Evolutionary conservation across 2,113 vertebrate species (phyloP), one percentile per base, ranked within the genome.

Genomic region (Apodemus speciosus): DNA sequence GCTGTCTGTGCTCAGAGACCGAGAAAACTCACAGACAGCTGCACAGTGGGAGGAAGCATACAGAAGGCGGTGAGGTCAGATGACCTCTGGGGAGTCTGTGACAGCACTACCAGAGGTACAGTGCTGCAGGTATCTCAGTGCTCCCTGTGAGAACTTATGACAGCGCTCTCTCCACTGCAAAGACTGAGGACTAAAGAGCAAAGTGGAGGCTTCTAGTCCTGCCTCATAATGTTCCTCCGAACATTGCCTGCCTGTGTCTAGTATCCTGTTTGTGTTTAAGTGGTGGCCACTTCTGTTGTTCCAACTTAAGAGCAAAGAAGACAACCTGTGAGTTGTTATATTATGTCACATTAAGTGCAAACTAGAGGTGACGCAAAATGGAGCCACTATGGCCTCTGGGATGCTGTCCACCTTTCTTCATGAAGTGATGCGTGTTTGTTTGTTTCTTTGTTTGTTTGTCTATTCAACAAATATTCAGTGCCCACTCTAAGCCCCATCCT

Each of bases 361-460:
- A 2, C 15, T 14, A 4, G 30, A n/a, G 2, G 13, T n/a, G n/a
- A 18, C 1, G 1, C 3, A 1, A 25, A 76, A 30, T 68, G 9
- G 62, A 86, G 40, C 6, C 10, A 53, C 23, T 71, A 53, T 38
- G 43, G 56, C 35, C 21, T 73, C 35, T 3, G 6, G 20, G 21
- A 73, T 2, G 11, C 3, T 51, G 10, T 25, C 32, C 30, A 13
- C 43, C n/a, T 64, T 73, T 49, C 71, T 66, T 6, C 11, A 23
- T 71, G 13, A 2, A 21, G 7, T 25, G 0, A 3, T 46, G 38
- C 27, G 5, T 64, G 27, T 30, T 11, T 11, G 16, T 58, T 56
- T 58, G 15, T 21, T 53, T n/a, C n/a, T n/a, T n/a, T n/a, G n/a
- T n/a, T n/a, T 85, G 13, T 84, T 49, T 18, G 13, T n/a, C 92